Percentiles rank a stretch among this genome's conserved stretches.
phyloP scores from a whole-genome alignment of 23 tunicate species.

The Botrylloides violaceus region DNA sequence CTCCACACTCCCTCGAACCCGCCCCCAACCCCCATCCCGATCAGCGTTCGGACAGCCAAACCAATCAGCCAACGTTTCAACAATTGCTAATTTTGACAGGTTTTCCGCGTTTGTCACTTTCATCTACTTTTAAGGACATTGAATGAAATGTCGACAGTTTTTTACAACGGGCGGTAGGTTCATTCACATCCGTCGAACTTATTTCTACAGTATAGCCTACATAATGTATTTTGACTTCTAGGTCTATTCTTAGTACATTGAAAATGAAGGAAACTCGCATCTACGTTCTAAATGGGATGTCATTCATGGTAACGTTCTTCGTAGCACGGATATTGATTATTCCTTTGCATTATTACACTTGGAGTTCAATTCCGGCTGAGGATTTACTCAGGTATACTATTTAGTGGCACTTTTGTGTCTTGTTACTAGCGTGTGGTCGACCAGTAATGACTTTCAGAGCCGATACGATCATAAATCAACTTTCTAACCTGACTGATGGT shows the following conservation, averaged over 20 bases:
- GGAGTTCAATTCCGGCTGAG: neutral
- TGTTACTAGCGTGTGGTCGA: too few species aligned
- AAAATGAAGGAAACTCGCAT: neutral
- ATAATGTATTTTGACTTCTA: neutral
- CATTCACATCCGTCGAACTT: neutral
- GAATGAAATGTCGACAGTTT: neutral
- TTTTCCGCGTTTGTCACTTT: neutral
- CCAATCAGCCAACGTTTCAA: too few species aligned
- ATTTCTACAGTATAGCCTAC: neutral
- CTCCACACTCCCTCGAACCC: too few species aligned
- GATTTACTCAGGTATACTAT: too few species aligned
- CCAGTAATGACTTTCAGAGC: too few species aligned
- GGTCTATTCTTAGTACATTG: neutral
- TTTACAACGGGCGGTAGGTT: neutral
- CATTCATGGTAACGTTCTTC: constrained; percentile 11
- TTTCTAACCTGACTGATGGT: too few species aligned
- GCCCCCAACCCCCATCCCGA: too few species aligned
- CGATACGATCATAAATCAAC: too few species aligned
- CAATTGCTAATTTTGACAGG: neutral
- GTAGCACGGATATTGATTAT: constrained; percentile 1
- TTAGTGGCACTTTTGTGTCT: too few species aligned
- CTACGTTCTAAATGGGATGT: neutral
- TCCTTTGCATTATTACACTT: constrained; percentile 3
- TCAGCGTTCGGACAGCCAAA: too few species aligned
- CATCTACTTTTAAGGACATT: neutral